These are phyloP conservation scores for Cygnus buccinator DNA, from an alignment of 2,113 vertebrate species.

Conservation along the genomic window DNA sequence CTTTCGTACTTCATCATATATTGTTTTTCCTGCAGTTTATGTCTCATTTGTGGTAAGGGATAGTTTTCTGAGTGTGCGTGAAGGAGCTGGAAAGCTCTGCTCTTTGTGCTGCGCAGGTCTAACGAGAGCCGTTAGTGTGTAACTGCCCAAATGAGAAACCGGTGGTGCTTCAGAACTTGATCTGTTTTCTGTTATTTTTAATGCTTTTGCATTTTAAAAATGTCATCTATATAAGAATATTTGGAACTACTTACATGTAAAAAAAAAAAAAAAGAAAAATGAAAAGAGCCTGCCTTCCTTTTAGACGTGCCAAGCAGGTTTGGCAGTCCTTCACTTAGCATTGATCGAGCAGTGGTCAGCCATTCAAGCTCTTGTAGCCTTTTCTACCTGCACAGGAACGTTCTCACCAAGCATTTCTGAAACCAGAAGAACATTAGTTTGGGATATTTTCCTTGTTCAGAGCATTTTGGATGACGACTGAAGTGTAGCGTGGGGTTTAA, in stretches of 20 bases:
- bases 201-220: constrained; percentile 46
- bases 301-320: constrained; percentile 17
- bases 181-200: constrained; percentile 53
- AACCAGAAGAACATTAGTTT: neutral
- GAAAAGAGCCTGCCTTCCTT: constrained; percentile 35
- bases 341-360: neutral
- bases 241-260: neutral
- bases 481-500: neutral
- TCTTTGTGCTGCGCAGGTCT: neutral
- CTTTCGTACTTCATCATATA: neutral
- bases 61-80: neutral
- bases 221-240: constrained; percentile 2
- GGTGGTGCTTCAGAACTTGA: neutral
- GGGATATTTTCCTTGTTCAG: neutral
- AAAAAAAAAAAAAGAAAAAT: neutral
- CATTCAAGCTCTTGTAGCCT: neutral
- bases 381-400: neutral
- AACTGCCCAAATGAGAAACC: constrained; percentile 30
- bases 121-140: neutral
- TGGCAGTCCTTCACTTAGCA: neutral
- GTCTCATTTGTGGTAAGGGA: constrained; percentile 38
- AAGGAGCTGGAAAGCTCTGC: constrained; percentile 15
- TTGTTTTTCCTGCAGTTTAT: constrained; percentile 41
- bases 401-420: neutral
- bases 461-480: neutral